Evolutionary conservation across 2,113 vertebrate species (phyloP).

Genomic region (Daubentonia madagascariensis): DNA sequence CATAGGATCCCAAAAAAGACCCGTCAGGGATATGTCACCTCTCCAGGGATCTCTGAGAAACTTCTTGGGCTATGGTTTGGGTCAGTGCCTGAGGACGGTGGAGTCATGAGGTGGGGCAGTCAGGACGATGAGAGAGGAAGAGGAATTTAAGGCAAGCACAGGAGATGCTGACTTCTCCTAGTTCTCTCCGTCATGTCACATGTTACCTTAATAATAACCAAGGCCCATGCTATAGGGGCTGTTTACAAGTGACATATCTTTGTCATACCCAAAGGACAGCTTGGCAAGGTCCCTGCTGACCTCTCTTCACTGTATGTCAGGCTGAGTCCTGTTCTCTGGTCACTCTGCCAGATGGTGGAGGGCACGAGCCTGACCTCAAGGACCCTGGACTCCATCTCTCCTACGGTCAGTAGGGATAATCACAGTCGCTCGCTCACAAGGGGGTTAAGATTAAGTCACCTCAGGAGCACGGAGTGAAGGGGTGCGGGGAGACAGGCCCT

Average conservation of each 20-base stretch:
- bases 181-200: accelerated
- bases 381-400: background rate
- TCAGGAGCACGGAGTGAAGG: accelerated
- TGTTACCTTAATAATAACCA: too few relatives aligned
- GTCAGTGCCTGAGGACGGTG: background rate
- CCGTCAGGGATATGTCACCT: accelerated
- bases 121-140: background rate
- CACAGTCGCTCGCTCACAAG: background rate
- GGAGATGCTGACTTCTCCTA: background rate
- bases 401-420: too few relatives aligned
- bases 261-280: accelerated
- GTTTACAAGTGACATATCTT: accelerated
- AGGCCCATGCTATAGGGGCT: background rate
- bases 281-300: background rate
- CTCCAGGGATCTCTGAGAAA: background rate
- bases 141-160: accelerated
- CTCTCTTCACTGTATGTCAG: accelerated
- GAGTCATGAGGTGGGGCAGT: accelerated
- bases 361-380: too few relatives aligned
- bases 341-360: background rate
- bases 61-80: accelerated
- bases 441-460: accelerated
- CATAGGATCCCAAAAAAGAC: background rate
- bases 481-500: accelerated
- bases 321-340: accelerated